Base-by-base conservation (phyloP, 2,797 vertebrate genomes). In the Sebastiscus tertius region DNA sequence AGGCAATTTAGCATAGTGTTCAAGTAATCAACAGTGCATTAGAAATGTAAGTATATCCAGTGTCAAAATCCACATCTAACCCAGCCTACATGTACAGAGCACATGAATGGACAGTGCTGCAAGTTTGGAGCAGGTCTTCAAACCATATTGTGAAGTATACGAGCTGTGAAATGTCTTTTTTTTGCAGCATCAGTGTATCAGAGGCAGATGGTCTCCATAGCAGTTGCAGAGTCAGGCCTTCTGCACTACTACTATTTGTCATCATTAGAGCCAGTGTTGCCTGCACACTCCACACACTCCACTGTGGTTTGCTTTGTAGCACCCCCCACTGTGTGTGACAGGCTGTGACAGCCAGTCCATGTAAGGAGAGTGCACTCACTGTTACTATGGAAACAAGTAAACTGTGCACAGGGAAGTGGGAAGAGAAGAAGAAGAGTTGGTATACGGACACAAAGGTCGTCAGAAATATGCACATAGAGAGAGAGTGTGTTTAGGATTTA, bases 321-420 rank as follows among this genome's bases (percentile, higher is more conserved):
- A 49, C 8, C 81, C 49, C 62, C 64, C 67, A 59, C 33, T 66
- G 76, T 82, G 89, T 77, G 79, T 82, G 82, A 89, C 81, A 74
- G 73, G 59, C 72, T 68, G 74, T 72, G 75, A 79, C 77, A 60
- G 20, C 39, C 75, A 65, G 79, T 34, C 82, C 76, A 58, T 81
- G 34, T 52, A 74, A 34, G 67, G 60, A 69, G 62, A 12, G 31
- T 34, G 16, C 75, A 72, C 77, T 60, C 63, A 64, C 22, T 8
- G 91, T 94, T 83, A 60, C 94, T 69, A 91, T 94, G 90, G 94
- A 83, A 84, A 94, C 94, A 13, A 66, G 89, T 94, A 91, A 94
- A 96, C 94, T 80, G 36, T 81, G 79, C 72, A 69, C 24, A 39
- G 66, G 60, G 39, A 66, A 81, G 39, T 31, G 27, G 29, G 18